A percentile compares a stretch with the other conserved stretches of the same genome.
Evolutionary conservation across 1,140 invertebrate genomes (phyloP).

Genomic region (Pseudomyrmex sp.): DNA sequence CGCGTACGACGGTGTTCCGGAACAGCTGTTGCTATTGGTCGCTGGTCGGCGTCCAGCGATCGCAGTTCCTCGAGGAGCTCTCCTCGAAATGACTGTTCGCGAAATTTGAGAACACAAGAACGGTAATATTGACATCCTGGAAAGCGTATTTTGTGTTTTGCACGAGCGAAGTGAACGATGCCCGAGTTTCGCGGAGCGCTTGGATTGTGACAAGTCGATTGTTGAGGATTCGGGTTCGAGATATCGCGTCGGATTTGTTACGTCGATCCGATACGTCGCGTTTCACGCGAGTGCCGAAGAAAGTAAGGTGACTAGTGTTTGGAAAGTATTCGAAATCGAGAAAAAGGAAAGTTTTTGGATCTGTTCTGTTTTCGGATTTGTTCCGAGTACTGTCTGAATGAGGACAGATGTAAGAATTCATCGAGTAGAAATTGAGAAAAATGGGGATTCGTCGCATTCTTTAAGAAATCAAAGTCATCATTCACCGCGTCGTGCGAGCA

Average conservation of each 20-base stretch:
- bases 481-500: too few species aligned
- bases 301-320: neutral
- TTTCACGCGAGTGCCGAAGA: constrained; percentile 30
- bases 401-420: too few species aligned
- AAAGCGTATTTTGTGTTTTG: neutral
- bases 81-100: neutral
- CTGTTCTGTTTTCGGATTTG: too few species aligned
- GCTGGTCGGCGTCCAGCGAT: constrained; percentile 38
- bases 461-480: too few species aligned
- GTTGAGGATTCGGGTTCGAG: neutral
- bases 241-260: neutral
- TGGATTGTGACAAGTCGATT: neutral
- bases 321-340: constrained; percentile 1
- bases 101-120: neutral
- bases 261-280: neutral
- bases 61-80: constrained; percentile 7
- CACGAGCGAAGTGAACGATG: constrained; percentile 36
- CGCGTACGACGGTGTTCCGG: constrained; percentile 69
- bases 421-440: too few species aligned
- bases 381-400: too few species aligned
- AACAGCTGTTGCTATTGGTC: constrained; percentile 70
- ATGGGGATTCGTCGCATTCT: too few species aligned
- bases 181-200: too few species aligned
- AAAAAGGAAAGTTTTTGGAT: too few species aligned
- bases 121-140: neutral